Evolutionary conservation across 1,140 invertebrate species (phyloP), one percentile per base, ranked within the genome.

Genomic region (Drosophila orosa): DNA sequence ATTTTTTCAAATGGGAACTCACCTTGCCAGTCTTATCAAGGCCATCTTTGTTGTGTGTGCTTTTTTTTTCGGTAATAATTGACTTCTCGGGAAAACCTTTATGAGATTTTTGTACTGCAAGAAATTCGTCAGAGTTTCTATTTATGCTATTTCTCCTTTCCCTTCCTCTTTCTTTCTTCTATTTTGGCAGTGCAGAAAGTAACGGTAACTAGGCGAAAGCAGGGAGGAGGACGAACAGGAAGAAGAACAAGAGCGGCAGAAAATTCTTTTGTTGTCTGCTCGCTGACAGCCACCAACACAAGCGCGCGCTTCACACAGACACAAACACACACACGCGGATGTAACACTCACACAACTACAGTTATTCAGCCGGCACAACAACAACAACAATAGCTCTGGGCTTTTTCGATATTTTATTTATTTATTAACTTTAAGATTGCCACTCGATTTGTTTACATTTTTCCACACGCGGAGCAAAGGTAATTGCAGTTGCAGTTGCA

Each of bases 11-110:
- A 15, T 17, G 29, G 35, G 10, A 57, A 75, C 89, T 91, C 52
- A 91, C 90, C 90, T 91, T 74, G 90, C 90, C 72, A 91, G 85
- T 90, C 77, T 91, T 78, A 90, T 77, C 73, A 91, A 78, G 58
- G 90, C 81, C 90, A 91, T 91, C 35, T 79, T 77, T 74, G 72
- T 44, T 44, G 60, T 66, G 71, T 74, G 66, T 47, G 44, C 44
- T 47, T 9, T 25, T 27, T 40, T 27, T 37, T 15, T 56, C 19
- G 17, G 29, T 37, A 29, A 24, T 74, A 75, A 58, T 66, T 75
- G 61, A 75, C 54, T 67, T 74, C 61, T 69, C 25, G 27, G 55
- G 57, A 47, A 45, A 72, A 24, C 54, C n/a, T 37, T 10, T 75
- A 42, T 27, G 42, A 50, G 31, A 69, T 59, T 78, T 74, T 69